Conservation (phyloP, 2,888 invertebrate genomes). For the Merodon equestris region DNA sequence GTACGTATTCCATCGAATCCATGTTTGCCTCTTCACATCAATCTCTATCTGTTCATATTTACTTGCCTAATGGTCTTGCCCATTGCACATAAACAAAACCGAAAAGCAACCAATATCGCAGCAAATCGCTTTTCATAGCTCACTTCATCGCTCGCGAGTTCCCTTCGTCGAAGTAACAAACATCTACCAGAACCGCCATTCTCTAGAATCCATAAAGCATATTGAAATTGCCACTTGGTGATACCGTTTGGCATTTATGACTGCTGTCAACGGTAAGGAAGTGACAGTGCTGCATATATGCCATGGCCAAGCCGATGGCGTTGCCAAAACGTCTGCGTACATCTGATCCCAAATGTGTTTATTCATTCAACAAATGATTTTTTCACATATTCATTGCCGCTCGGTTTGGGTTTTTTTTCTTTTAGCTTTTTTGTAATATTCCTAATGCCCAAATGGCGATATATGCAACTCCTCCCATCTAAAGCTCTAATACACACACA, state of each 20-base stretch:
- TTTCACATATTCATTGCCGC: conserved; percentile 51
- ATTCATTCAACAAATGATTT: conserved; percentile 60
- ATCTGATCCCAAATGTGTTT: conserved; percentile 41
- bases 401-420: conserved; percentile 27
- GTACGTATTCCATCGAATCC: no score
- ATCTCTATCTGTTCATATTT: conserved; percentile 16
- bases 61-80: conserved; percentile 46
- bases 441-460: conserved; percentile 14
- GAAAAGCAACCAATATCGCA: conserved; percentile 19
- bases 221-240: conserved; percentile 37
- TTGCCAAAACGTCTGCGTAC: neutral
- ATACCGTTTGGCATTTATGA: conserved; percentile 13
- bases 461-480: no score
- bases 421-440: conserved; percentile 59
- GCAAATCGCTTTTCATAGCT: conserved; percentile 37
- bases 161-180: conserved; percentile 44
- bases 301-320: neutral
- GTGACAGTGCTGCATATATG: conserved; percentile 3
- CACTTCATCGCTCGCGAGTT: conserved; percentile 29
- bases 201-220: conserved; percentile 10
- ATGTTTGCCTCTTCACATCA: no score
- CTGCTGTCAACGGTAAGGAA: conserved; percentile 15
- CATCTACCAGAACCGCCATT: conserved; percentile 31
- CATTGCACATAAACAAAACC: conserved; percentile 16
- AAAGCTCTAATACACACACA: no score